Conservation (phyloP, 2,888 invertebrate genomes). For the Vesta saturnalis region DNA sequence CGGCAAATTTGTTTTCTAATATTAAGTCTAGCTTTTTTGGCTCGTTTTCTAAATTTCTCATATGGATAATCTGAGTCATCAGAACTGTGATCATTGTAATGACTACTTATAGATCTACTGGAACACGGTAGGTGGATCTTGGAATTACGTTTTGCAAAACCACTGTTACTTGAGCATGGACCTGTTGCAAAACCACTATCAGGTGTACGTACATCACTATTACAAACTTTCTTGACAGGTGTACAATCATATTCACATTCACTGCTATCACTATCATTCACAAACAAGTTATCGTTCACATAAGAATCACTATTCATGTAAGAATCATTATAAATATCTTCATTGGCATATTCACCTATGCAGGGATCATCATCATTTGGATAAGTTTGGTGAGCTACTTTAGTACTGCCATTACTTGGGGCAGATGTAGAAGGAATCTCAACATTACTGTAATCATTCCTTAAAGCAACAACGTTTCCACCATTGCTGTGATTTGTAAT, state of each 20-base stretch:
- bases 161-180: constrained; percentile 51
- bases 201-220: constrained; percentile 46
- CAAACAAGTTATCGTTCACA: constrained; percentile 34
- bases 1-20: constrained; percentile 70
- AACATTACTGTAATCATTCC: constrained; percentile 22
- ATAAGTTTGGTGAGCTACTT: constrained; percentile 16
- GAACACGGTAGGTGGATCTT: constrained; percentile 50
- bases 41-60: constrained; percentile 67
- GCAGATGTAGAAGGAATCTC: constrained; percentile 24
- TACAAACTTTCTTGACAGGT: constrained; percentile 54
- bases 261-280: constrained; percentile 55
- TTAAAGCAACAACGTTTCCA: constrained; percentile 30
- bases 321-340: constrained; percentile 24
- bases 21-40: constrained; percentile 71
- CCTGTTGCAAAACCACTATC: constrained; percentile 59
- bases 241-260: constrained; percentile 53
- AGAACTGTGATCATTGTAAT: constrained; percentile 50
- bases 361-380: constrained; percentile 22
- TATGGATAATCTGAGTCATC: constrained; percentile 63
- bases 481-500: constrained; percentile 41
- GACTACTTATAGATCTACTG: constrained; percentile 43
- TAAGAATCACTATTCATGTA: constrained; percentile 20
- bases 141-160: constrained; percentile 43
- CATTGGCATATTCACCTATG: constrained; percentile 9
- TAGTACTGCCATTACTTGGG: neutral